Base-by-base conservation (phyloP, 1,140 invertebrate species). In the Cydia strobilella region DNA sequence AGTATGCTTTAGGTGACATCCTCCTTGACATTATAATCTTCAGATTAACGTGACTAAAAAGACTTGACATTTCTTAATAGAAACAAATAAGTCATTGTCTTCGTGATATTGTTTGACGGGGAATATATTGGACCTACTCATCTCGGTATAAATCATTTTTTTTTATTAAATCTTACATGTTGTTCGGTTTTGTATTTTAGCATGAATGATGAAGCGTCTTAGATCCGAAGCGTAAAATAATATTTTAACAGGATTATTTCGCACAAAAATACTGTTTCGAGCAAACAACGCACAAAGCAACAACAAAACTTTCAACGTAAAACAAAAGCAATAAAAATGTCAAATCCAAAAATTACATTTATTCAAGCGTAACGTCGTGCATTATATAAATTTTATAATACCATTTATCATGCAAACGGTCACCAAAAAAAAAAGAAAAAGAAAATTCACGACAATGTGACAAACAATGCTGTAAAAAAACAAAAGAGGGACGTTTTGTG, bases 271-370 rank as follows among this genome's bases (percentile, higher is more conserved):
- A 35, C 42, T 69, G 31, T 69, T 18, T 35, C 65, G 63, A 35
- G 12, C 42, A 39, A 69, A 69, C 65, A 69, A 69, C 31, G 65
- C 15, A 69, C 31, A 35, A 69, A 69, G 65, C 65, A 69, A 69
- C n/a, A 69, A 69, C 42, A 72, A 72, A 51, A 27, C 39, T 72
- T 72, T 72, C 71, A 39, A 23, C 71, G 72, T 48, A 62, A 76
- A 79, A 86, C 84, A 90, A 88, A 84, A 85, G 83, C 84, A 83
- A 83, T 86, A 85, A 85, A 87, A 86, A 80, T 42, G 86, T 80
- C 77, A 82, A 78, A 80, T 82, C 77, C 83, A 78, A 78, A 82
- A 80, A 74, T 82, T 79, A 76, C 79, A 76, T 83, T 84, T 82
- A 83, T 72, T 84, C 86, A 84, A 27, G 74, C 79, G 76, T 72